Percentiles rank a stretch among this genome's conserved stretches.
These are phyloP conservation scores for Nyctibius grandis DNA, from an alignment of 2,797 vertebrate genomes.

Conservation along the genomic window DNA sequence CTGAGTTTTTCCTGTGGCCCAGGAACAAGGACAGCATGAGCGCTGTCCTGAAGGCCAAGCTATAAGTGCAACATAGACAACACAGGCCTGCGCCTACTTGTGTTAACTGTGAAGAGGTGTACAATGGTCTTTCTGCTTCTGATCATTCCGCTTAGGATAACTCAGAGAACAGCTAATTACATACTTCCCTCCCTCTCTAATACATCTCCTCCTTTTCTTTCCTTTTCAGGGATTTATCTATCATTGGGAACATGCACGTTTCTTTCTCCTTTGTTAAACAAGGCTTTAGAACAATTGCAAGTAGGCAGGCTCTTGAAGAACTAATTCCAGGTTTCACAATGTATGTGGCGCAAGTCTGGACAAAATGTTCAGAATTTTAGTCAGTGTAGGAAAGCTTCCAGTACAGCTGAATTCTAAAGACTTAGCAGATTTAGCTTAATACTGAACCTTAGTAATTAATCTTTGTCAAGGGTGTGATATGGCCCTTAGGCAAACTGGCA, in stretches of 20 bases:
- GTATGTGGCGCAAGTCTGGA: background rate
- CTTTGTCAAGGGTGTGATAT: background rate
- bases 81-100: background rate
- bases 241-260: background rate
- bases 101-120: background rate
- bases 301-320: background rate
- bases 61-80: accelerated
- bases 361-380: background rate
- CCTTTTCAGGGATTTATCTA: background rate
- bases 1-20: background rate
- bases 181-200: background rate
- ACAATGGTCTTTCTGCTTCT: background rate
- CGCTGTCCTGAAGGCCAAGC: background rate
- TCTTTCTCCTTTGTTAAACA: background rate
- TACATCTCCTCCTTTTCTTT: background rate
- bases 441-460: background rate
- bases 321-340: slow-evolving; percentile 24
- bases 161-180: slow-evolving; percentile 33
- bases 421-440: background rate
- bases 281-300: background rate
- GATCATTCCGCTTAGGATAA: background rate
- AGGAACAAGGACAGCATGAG: background rate
- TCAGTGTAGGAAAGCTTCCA: background rate
- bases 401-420: background rate
- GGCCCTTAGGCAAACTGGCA: background rate